Percentiles rank a stretch among this genome's conserved stretches.
These are phyloP conservation scores for Ellobius talpinus DNA, from an alignment of 2,113 vertebrate genomes.

Conservation along the genomic window DNA sequence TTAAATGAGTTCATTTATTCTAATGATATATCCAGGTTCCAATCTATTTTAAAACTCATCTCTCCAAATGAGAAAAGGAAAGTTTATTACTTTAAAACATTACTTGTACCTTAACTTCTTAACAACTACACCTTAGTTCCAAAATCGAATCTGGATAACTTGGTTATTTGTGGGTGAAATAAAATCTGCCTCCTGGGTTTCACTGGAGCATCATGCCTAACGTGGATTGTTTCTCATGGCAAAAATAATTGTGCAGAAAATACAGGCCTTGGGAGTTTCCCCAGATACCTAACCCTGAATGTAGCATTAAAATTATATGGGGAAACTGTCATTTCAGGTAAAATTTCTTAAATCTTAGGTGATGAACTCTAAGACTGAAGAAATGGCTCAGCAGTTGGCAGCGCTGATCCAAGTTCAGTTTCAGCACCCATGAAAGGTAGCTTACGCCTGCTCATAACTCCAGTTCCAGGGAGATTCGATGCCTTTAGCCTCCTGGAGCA, in stretches of 20 bases:
- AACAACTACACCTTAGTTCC: background rate
- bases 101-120: conserved; percentile 30
- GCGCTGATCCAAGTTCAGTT: background rate
- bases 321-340: conserved; percentile 33
- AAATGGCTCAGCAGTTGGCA: too few species aligned
- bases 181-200: background rate
- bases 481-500: background rate
- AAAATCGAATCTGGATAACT: conserved; percentile 28
- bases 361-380: background rate
- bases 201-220: background rate
- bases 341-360: conserved; percentile 32
- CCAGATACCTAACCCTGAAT: background rate
- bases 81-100: conserved; percentile 31
- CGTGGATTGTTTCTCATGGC: background rate
- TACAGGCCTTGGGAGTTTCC: background rate
- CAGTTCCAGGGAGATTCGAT: background rate
- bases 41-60: conserved; percentile 39
- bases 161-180: background rate
- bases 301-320: conserved; percentile 14
- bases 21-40: background rate
- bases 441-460: background rate
- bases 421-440: background rate
- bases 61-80: conserved; percentile 50
- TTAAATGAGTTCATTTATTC: conserved; percentile 37
- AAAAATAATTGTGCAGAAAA: background rate